These are phyloP conservation scores for Atta cephalotes DNA, from an alignment of 1,140 invertebrate species.

Conservation along the genomic window DNA sequence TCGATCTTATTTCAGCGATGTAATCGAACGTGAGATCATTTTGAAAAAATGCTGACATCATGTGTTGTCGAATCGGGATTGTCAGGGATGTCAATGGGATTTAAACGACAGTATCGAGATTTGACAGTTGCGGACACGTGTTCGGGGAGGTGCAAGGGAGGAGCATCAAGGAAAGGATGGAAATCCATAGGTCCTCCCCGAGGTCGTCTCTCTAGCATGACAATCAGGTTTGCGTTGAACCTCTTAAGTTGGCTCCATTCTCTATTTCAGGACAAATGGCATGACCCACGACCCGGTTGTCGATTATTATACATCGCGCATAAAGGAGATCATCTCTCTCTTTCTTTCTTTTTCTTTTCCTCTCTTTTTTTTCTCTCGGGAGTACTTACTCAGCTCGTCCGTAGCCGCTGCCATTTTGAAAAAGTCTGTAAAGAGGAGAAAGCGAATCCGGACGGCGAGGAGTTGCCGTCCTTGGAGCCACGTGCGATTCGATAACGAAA, in stretches of 20 bases:
- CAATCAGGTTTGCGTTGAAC: slow-evolving; percentile 71
- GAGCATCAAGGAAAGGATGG: background rate
- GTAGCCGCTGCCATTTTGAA: slow-evolving; percentile 86
- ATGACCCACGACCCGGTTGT: background rate
- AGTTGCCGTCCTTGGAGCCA: slow-evolving; percentile 41
- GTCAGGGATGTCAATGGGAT: background rate
- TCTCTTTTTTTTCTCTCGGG: slow-evolving; percentile 51
- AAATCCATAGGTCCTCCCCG: background rate
- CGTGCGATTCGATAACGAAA: background rate
- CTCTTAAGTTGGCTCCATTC: background rate
- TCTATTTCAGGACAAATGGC: no score
- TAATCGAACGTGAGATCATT: slow-evolving; percentile 10
- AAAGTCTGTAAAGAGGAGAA: slow-evolving; percentile 69
- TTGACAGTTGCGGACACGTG: slow-evolving; percentile 61
- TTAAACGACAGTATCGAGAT: background rate
- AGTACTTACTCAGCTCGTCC: slow-evolving; percentile 86
- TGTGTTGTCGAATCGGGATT: background rate
- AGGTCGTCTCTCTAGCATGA: slow-evolving; percentile 65
- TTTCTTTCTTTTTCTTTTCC: background rate
- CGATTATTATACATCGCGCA: background rate
- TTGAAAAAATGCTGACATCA: slow-evolving; percentile 14
- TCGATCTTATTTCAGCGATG: slow-evolving; percentile 1
- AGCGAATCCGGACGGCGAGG: slow-evolving; percentile 54
- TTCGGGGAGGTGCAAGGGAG: background rate
- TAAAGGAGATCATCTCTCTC: slow-evolving; percentile 13